A percentile compares a stretch with the other conserved stretches of the same genome.
Conservation (phyloP, 1,140 invertebrate genomes). For the Heterodera schachtii region DNA sequence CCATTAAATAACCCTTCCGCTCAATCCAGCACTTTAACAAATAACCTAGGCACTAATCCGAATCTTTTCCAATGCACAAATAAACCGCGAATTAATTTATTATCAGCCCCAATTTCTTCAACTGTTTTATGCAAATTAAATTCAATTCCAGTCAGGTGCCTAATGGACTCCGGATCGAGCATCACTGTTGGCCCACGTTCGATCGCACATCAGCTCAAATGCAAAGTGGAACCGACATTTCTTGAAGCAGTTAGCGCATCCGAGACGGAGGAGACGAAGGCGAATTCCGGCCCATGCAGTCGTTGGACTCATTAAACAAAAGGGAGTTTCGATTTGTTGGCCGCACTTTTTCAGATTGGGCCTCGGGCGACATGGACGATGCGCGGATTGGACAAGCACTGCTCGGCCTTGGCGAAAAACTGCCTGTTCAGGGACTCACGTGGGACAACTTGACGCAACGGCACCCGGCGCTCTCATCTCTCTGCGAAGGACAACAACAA, state of each 20-base stretch:
- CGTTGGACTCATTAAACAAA: no score
- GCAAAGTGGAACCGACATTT: neutral
- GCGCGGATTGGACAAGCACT: neutral
- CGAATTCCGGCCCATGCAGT: no score
- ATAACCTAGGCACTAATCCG: neutral
- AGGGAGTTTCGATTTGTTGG: neutral
- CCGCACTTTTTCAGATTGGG: neutral
- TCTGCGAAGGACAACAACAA: neutral
- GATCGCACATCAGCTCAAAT: neutral
- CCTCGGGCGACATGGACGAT: neutral
- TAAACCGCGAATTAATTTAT: neutral
- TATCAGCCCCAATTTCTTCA: neutral
- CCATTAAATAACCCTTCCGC: neutral
- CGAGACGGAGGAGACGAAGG: no score
- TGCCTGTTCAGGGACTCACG: neutral
- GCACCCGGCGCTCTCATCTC: neutral
- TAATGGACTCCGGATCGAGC: slow-evolving; percentile 1
- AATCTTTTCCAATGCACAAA: neutral
- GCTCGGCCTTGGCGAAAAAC: neutral
- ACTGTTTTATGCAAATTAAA: neutral
- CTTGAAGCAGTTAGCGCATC: neutral
- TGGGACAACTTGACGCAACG: neutral
- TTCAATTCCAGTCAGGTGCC: neutral
- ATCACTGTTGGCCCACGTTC: slow-evolving; percentile 2
- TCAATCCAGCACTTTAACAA: neutral